Base-by-base conservation (phyloP, 2,113 vertebrate species). In the Pseudolaguvia tuberculata region DNA sequence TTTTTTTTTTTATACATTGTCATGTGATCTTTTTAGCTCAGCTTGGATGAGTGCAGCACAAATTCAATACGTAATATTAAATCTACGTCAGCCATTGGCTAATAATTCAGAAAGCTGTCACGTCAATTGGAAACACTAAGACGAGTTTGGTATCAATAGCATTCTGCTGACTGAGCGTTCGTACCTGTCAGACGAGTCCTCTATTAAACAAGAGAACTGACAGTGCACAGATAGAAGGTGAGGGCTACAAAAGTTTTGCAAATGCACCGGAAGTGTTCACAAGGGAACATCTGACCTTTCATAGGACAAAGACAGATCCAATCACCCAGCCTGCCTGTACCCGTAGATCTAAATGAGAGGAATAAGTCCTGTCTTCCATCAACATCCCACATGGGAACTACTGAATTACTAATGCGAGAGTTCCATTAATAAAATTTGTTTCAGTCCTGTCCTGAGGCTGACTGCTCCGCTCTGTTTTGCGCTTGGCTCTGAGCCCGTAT, bases 1-100 rank as follows among this genome's bases (percentile, higher is more conserved):
- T 83, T 73, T 81, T 78, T 84, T 83, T 89, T 88, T 87, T 88
- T 51, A 27, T 88, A 87, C 83, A 81, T 79, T 86, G 84, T 85
- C 78, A 73, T 84, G 75, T 52, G 72, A 14, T 27, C 23, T 29
- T 71, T 71, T 75, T 65, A 59, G 53, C 77, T 67, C 4, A 42
- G 61, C 27, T 59, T 67, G 70, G 42, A 71, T 57, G 57, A 29
- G 15, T n/a, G 58, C n/a, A 27, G 45, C 42, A n/a, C 45, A 29
- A 50, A 67, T 67, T 50, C 45, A 67, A 50, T 42, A 42, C 55
- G 35, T 70, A 75, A 73, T 73, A 76, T 78, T 80, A 74, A 80
- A 83, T 81, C 80, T 75, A 55, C 73, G 56, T 74, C 18, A 69
- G 70, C 73, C 35, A 67, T 77, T 81, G 25, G 53, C 62, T 71